Conservation (phyloP, 2,888 invertebrate species). For the Tortrix viridana region DNA sequence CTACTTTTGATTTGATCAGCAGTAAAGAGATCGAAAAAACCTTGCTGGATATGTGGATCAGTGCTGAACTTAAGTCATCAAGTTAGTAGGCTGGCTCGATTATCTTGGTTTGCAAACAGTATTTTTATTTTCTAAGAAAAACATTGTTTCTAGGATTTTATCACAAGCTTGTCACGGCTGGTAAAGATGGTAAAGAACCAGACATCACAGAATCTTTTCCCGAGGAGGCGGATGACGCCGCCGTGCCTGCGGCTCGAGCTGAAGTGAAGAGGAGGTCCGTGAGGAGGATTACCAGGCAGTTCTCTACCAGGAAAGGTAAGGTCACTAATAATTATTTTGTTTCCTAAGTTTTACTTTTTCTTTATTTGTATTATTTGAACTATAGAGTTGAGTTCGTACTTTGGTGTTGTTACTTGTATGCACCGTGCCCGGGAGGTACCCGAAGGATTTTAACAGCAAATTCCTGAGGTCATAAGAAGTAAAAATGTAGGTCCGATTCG, state of each 20-base stretch:
- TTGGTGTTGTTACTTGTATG: too few species aligned
- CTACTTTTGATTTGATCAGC: too few species aligned
- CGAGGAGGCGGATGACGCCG: conserved; percentile 18
- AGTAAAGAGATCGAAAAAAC: too few species aligned
- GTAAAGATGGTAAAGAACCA: conserved; percentile 47
- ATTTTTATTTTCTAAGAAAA: neutral
- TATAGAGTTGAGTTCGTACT: too few species aligned
- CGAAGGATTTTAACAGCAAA: too few species aligned
- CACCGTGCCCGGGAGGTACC: too few species aligned
- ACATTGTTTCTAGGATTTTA: conserved; percentile 5
- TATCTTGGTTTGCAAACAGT: neutral
- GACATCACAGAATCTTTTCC: conserved; percentile 34
- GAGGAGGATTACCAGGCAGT: conserved; percentile 16
- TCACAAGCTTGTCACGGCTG: conserved; percentile 82
- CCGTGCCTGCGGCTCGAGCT: neutral
- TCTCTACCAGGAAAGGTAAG: conserved; percentile 21
- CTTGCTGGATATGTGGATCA: too few species aligned
- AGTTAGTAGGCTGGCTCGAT: too few species aligned
- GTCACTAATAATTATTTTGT: neutral
- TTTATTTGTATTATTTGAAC: too few species aligned
- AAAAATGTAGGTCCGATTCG: too few species aligned
- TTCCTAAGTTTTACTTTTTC: neutral
- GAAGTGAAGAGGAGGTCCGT: conserved; percentile 14
- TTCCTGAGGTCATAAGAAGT: too few species aligned
- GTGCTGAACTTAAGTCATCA: too few species aligned